phyloP scores from a whole-genome alignment of 1,140 invertebrate genomes.

The Drosophila arizonae region DNA sequence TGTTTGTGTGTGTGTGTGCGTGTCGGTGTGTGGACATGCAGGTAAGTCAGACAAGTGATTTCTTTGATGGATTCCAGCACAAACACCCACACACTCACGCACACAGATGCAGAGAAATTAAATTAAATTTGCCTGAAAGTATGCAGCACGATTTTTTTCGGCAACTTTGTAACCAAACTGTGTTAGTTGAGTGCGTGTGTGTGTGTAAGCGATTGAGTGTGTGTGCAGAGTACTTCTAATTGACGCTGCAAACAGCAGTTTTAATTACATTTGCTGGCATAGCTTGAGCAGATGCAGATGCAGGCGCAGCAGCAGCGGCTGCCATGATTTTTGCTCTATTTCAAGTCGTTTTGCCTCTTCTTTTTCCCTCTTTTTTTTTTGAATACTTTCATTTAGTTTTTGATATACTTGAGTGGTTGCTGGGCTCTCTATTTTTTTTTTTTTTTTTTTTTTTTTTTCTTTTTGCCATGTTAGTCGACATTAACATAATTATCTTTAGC shows the following conservation, averaged over 20 bases:
- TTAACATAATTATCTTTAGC: slow-evolving; percentile 5
- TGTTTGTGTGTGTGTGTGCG: not conserved
- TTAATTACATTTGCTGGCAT: slow-evolving; percentile 72
- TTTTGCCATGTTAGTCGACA: not conserved
- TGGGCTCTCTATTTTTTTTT: not conserved
- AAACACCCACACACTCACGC: slow-evolving; percentile 31
- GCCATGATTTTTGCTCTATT: not conserved
- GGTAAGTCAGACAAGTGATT: slow-evolving; percentile 51
- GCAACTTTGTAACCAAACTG: slow-evolving; percentile 39
- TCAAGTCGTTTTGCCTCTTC: not conserved
- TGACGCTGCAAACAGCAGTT: slow-evolving; percentile 73
- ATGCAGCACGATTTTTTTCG: slow-evolving; percentile 69
- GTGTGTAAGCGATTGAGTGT: slow-evolving; percentile 21
- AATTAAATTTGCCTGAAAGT: slow-evolving; percentile 76
- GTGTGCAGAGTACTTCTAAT: slow-evolving; percentile 58
- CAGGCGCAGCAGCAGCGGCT: not conserved
- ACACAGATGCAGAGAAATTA: slow-evolving; percentile 48
- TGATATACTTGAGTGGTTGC: slow-evolving; percentile 16
- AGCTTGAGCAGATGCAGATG: slow-evolving; percentile 3
- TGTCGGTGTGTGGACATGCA: slow-evolving; percentile 16
- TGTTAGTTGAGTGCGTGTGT: slow-evolving; percentile 9
- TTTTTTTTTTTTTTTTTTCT: not conserved
- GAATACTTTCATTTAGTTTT: not conserved
- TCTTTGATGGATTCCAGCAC: slow-evolving; percentile 45
- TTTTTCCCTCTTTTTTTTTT: not conserved